Percentiles rank a stretch among this genome's conserved stretches.
phyloP scores from a whole-genome alignment of 2,888 invertebrate species.

The Platycheirus albimanus region DNA sequence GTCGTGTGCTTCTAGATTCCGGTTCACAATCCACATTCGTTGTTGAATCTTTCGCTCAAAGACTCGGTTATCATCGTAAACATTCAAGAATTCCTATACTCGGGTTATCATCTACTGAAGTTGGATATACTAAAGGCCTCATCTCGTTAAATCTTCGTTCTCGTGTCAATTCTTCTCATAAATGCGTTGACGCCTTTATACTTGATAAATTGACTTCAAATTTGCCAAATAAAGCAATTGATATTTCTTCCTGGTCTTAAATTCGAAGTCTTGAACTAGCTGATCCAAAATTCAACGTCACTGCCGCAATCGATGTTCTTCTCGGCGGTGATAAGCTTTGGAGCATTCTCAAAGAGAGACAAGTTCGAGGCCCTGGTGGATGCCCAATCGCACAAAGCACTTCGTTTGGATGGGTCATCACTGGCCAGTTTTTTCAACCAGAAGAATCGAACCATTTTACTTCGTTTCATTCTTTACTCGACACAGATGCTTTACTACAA shows the following conservation, averaged over 20 bases:
- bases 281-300: slow-evolving; percentile 5
- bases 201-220: slow-evolving; percentile 18
- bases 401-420: slow-evolving; percentile 7
- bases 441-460: background rate
- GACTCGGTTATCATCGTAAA: background rate
- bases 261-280: background rate
- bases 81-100: slow-evolving; percentile 6
- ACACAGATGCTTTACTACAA: background rate
- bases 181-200: slow-evolving; percentile 10
- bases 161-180: background rate
- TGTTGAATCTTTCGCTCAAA: background rate
- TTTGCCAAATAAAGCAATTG: background rate
- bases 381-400: slow-evolving; percentile 3
- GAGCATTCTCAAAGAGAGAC: too few relatives aligned
- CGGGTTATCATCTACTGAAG: slow-evolving; percentile 1
- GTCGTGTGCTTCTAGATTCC: too few relatives aligned
- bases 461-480: background rate
- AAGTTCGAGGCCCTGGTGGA: background rate
- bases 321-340: slow-evolving; percentile 22
- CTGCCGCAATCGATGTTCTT: slow-evolving; percentile 13
- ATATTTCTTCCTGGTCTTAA: background rate
- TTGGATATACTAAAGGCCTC: slow-evolving; percentile 6
- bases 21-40: too few relatives aligned
- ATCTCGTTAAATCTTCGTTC: background rate
- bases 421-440: background rate